Evolutionary conservation across 37 sponge, comb jelly and placozoan species (phyloP).

Genomic region (Oopsacas minuta): DNA sequence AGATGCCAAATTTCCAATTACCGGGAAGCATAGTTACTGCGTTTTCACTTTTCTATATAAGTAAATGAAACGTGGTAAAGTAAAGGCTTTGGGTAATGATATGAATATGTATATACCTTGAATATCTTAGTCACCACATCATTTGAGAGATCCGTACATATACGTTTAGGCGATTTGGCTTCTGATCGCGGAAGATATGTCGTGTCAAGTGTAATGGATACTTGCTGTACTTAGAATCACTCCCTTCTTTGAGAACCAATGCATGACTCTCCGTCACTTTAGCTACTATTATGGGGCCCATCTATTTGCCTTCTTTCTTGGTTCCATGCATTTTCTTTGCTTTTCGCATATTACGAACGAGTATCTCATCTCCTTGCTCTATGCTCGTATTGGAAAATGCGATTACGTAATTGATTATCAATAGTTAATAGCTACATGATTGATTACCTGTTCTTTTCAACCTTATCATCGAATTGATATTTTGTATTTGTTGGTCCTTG

Average conservation of each 20-base stretch:
- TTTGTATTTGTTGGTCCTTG: background rate
- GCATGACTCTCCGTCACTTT: slow-evolving; percentile 12
- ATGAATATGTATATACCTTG: background rate
- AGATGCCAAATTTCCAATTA: slow-evolving; percentile 18
- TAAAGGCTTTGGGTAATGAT: background rate
- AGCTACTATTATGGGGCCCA: background rate
- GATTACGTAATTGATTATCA: background rate
- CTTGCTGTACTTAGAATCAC: background rate
- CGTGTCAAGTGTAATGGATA: background rate
- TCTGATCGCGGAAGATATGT: slow-evolving; percentile 2
- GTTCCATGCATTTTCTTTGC: slow-evolving; percentile 11
- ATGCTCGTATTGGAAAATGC: background rate
- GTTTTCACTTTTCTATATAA: background rate
- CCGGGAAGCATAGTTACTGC: background rate
- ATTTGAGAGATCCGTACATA: background rate
- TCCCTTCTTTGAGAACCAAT: background rate
- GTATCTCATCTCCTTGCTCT: background rate
- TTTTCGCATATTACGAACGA: slow-evolving; percentile 8
- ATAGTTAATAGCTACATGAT: background rate
- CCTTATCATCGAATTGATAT: background rate
- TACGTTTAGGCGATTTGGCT: background rate
- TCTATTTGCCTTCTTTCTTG: background rate
- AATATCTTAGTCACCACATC: background rate
- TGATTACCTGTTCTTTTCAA: slow-evolving; percentile 7
- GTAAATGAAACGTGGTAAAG: background rate